Conservation (phyloP, 2,113 vertebrate genomes). For the Ivindomyrus marchei region DNA sequence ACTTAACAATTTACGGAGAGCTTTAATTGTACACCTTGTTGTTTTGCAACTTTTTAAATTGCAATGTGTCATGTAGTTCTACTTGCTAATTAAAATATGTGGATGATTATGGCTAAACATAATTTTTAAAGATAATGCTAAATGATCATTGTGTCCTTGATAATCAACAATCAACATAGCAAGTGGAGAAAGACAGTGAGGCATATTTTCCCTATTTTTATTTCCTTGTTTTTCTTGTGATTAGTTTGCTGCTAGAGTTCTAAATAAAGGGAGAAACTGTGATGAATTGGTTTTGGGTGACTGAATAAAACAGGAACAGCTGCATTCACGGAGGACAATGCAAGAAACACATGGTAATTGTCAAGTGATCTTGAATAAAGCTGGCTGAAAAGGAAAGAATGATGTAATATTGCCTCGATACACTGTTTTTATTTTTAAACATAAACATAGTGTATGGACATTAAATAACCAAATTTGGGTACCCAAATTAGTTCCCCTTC, state of each 20-base stretch:
- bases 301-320: not conserved
- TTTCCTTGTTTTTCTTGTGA: not conserved
- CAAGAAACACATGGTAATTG: not conserved
- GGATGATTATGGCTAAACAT: not conserved
- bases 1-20: not conserved
- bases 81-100: not conserved
- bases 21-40: not conserved
- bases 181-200: not conserved
- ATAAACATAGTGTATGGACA: not conserved
- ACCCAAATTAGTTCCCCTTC: not conserved
- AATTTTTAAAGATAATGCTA: not conserved
- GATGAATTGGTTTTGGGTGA: not conserved
- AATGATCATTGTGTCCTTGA: not conserved
- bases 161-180: conserved; percentile 11
- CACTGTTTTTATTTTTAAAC: not conserved
- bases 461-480: not conserved
- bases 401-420: not conserved
- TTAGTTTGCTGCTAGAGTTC: not conserved
- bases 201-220: not conserved
- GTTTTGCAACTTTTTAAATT: conserved; percentile 8
- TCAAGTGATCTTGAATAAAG: not conserved
- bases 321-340: not conserved
- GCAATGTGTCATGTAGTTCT: not conserved
- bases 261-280: not conserved
- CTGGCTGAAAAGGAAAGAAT: not conserved